Base-by-base conservation (phyloP, 2,888 invertebrate genomes). In the Lasius platythorax region DNA sequence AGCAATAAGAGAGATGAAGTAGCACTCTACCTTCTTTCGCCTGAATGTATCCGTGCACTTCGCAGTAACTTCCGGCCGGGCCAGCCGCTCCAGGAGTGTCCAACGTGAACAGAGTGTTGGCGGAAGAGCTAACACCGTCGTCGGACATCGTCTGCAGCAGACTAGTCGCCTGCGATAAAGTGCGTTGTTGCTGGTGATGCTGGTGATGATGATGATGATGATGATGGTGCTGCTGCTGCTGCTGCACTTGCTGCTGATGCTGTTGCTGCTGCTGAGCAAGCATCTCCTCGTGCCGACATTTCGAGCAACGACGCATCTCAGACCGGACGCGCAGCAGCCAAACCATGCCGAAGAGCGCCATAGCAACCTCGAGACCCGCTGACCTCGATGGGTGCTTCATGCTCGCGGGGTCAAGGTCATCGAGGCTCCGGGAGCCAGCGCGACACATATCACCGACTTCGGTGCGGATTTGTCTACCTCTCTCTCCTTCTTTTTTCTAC, bases 341-440 rank as follows among this genome's bases (percentile, higher is more conserved):
- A 95, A 97, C 97, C 96, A 97, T 97, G 95, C 97, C 97, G 96
- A 98, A 97, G 93, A 97, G 97, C 96, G 98, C 98, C 97, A 97
- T 97, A 96, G 96, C 96, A 96, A 95, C 95, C 90, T 94, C 94
- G 89, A 92, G 91, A 88, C 93, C 90, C 91, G 92, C 91, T 91
- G 92, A 91, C 91, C 91, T 91, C 93, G 93, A 93, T 92, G 93
- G 92, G 94, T 95, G 94, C 95, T 95, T 94, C 93, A 94, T 93
- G 91, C 94, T 94, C 94, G 93, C 92, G 87, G 91, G 88, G 91
- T 92, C 93, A 90, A 93, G 91, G 91, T 93, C 94, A 94, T 94
- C 93, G 94, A 93, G 93, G 92, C 92, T 91, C 90, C 91, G 91
- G 90, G 92, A 91, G 93, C 93, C 93, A 89, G 90, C 93, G 87